phyloP scores from a whole-genome alignment of 2,888 invertebrate species.

The Spilosoma lubricipeda region DNA sequence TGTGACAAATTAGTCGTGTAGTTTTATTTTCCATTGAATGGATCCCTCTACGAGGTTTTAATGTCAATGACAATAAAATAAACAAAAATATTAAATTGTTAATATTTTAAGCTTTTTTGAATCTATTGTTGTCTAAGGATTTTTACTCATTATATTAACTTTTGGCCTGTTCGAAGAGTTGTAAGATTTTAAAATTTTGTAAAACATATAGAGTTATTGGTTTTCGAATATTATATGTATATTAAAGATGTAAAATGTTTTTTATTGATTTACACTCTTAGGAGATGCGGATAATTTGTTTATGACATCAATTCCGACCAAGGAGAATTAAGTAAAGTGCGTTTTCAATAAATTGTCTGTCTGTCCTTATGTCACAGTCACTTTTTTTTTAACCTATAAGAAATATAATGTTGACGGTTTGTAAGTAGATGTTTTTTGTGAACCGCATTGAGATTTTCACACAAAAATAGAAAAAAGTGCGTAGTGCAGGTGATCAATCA shows the following conservation, averaged over 20 bases:
- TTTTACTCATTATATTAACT: constrained; percentile 10
- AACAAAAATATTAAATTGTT: background rate
- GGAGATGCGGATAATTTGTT: no score
- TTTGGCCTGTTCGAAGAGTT: constrained; percentile 6
- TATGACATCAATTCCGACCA: no score
- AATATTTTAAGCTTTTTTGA: background rate
- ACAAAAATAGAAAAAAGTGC: no score
- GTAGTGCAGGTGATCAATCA: no score
- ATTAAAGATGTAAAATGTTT: background rate
- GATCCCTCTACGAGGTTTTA: background rate
- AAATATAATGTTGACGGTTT: no score
- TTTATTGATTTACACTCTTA: background rate
- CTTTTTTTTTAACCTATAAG: no score
- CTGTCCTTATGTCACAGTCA: no score
- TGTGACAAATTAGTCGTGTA: background rate
- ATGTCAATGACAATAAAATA: constrained; percentile 8
- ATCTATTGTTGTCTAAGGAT: background rate
- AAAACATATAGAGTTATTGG: constrained; percentile 3
- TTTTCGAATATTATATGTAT: constrained; percentile 2
- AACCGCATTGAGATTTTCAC: no score
- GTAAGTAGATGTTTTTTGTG: no score
- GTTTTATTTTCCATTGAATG: background rate
- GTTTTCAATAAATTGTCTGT: no score
- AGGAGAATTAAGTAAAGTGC: no score
- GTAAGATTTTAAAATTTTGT: constrained; percentile 9